Percentiles rank a stretch among this genome's conserved stretches.
These are phyloP conservation scores for Electrophaes corylata DNA, from an alignment of 2,888 invertebrate species.

Conservation along the genomic window DNA sequence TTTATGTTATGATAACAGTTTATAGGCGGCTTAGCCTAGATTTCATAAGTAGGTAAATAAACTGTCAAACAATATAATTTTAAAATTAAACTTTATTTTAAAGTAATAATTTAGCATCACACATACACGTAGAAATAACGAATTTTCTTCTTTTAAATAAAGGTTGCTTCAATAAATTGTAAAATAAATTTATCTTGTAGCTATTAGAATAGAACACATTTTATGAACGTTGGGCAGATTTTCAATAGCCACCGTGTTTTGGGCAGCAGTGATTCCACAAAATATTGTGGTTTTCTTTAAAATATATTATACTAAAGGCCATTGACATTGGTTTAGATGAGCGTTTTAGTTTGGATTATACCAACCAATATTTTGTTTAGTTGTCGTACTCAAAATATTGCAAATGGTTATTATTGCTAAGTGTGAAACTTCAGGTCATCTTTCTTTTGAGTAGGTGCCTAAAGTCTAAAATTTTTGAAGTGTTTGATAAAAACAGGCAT, in stretches of 20 bases:
- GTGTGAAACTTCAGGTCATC: neutral
- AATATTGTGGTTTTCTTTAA: neutral
- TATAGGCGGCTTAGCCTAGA: conserved; percentile 65
- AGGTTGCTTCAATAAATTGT: neutral
- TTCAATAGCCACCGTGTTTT: neutral
- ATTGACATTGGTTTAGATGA: neutral
- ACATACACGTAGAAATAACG: neutral
- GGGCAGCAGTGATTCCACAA: neutral
- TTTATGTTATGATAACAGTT: conserved; percentile 64
- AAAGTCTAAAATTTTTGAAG: neutral
- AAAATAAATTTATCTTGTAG: neutral
- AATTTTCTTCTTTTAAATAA: conserved; percentile 1
- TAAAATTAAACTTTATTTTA: conserved; percentile 32
- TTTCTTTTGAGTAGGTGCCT: neutral
- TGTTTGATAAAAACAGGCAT: neutral
- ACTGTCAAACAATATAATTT: conserved; percentile 39
- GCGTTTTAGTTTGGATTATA: neutral
- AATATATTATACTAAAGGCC: too few species aligned
- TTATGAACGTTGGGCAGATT: neutral
- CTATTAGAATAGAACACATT: neutral
- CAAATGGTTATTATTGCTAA: neutral
- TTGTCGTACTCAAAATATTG: too few species aligned
- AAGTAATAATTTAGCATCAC: conserved; percentile 26
- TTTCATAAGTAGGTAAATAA: conserved; percentile 47
- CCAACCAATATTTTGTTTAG: neutral